Base-by-base conservation (phyloP, 2,888 invertebrate species). In the Phengaris arion region DNA sequence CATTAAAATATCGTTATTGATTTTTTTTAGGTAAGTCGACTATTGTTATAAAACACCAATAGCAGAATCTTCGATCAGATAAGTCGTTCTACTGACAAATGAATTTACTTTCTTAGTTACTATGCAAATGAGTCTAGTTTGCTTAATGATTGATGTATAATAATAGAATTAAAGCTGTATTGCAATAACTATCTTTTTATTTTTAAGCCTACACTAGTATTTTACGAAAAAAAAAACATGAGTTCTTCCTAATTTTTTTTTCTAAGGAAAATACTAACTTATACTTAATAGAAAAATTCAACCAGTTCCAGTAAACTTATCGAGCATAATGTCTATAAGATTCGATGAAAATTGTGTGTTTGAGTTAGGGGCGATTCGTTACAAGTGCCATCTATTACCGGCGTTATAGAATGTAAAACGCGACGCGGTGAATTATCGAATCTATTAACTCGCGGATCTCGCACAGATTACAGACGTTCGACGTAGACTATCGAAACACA, bases 361-460 rank as follows among this genome's bases (percentile, higher is more conserved):
- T 70, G 72, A 72, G 54, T 52, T 70, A 51, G 52, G 72, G 35
- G 79, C 78, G 77, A 79, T 76, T 75, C 77, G 80, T 77, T 78
- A 78, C 79, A 79, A 80, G 77, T 79, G 85, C 86, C 87, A 90
- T 92, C 90, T 89, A 90, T 92, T 90, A 87, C 81, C 82, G 83
- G 85, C 72, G 51, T 72, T 72, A 87, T 89, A 88, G 88, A 90
- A 85, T 86, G 86, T 85, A 86, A 85, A 84, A 85, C 86, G 85
- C 87, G 86, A 84, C 87, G 87, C 72, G 72, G 92, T 92, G 89
- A 92, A 89, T 92, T 91, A 92, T 92, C 88, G 89, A 87, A 90
- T 92, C 91, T 92, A 93, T 93, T 92, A 93, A 87, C 89, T 90
- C 86, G 85, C 89, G 83, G 85, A 92, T 90, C 91, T 89, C 85